phyloP scores from a whole-genome alignment of 2,797 vertebrate species.

The Squalus acanthias region DNA sequence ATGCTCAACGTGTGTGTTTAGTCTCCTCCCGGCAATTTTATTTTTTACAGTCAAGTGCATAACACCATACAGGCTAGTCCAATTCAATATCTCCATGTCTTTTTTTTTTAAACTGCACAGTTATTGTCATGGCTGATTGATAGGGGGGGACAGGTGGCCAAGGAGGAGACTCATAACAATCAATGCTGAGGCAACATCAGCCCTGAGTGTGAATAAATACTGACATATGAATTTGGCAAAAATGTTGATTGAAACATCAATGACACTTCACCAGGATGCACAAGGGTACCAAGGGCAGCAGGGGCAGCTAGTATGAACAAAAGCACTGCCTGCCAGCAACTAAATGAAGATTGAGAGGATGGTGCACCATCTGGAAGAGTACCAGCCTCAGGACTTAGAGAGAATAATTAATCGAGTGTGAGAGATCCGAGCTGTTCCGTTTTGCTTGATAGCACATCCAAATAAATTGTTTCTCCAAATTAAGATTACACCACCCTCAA shows the following conservation, averaged over 20 bases:
- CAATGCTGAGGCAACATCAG: neutral
- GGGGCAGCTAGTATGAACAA: conserved; percentile 30
- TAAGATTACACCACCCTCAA: neutral
- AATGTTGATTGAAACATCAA: conserved; percentile 40
- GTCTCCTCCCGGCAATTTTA: neutral
- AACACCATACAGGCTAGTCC: neutral
- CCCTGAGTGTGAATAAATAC: conserved; percentile 38
- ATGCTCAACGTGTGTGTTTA: neutral
- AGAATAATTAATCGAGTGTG: conserved; percentile 37
- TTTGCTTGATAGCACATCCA: neutral
- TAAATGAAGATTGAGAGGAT: conserved; percentile 39
- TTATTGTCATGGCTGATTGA: conserved; percentile 39
- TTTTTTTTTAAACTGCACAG: neutral
- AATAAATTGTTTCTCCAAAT: neutral
- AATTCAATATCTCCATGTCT: neutral
- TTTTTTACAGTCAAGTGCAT: neutral
- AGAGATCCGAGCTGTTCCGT: conserved; percentile 14
- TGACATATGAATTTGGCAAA: conserved; percentile 40
- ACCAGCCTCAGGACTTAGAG: conserved; percentile 26
- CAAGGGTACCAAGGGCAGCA: neutral
- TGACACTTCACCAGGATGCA: neutral
- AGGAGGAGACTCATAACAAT: conserved; percentile 34
- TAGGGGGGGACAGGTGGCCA: conserved; percentile 38
- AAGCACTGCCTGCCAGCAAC: conserved; percentile 15
- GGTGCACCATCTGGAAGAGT: conserved; percentile 18